These are phyloP conservation scores for Aselliscus stoliczkanus DNA, from an alignment of 2,797 vertebrate species.

Conservation along the genomic window DNA sequence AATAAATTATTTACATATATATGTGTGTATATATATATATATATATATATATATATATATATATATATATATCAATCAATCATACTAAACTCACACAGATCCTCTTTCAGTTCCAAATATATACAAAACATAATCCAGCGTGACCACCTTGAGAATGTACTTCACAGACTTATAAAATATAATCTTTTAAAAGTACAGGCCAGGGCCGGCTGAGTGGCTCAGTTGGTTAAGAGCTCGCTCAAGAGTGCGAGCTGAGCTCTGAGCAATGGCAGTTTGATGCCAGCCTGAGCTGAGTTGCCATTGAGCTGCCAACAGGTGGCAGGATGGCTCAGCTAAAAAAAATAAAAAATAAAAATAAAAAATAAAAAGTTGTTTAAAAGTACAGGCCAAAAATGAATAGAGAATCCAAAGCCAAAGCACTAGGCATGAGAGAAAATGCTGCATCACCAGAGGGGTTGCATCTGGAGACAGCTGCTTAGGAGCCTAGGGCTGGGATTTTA, in stretches of 20 bases:
- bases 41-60: too few species aligned
- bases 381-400: neutral
- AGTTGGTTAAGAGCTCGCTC: too few species aligned
- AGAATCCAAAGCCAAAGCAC: neutral
- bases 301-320: too few species aligned
- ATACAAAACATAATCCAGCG: neutral
- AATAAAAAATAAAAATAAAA: too few species aligned
- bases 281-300: too few species aligned
- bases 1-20: neutral
- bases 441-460: neutral
- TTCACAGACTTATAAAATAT: neutral
- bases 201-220: too few species aligned
- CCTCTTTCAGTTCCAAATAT: neutral
- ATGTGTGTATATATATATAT: too few species aligned
- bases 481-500: neutral
- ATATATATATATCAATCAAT: too few species aligned
- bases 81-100: neutral
- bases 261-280: too few species aligned
- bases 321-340: too few species aligned
- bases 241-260: too few species aligned
- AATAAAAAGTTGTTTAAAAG: too few species aligned
- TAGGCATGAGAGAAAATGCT: neutral
- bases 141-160: neutral
- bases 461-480: neutral
- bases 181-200: neutral